Conservation (phyloP, 2,888 invertebrate species). For the Tetranychus truncatus region DNA sequence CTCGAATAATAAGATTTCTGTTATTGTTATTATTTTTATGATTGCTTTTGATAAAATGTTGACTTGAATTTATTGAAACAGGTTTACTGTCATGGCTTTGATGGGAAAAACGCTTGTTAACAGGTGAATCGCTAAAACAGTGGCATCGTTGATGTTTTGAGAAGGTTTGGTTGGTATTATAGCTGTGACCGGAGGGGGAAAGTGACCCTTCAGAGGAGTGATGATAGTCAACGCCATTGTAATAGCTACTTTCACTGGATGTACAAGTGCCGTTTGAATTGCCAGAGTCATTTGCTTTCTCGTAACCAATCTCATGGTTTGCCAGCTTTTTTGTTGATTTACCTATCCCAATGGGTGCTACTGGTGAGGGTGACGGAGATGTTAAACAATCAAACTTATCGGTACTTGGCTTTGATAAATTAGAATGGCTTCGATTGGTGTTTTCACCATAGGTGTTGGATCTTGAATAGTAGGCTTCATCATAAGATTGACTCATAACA, state of each 20-base stretch:
- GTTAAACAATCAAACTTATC: not conserved
- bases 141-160: not conserved
- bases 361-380: not conserved
- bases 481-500: not conserved
- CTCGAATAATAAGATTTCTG: not conserved
- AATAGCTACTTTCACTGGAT: not conserved
- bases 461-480: not conserved
- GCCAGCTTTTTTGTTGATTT: not conserved
- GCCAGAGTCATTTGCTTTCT: not conserved
- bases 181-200: not conserved
- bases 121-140: not conserved
- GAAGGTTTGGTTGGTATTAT: not conserved
- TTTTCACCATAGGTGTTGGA: not conserved
- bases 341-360: not conserved
- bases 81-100: not conserved
- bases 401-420: not conserved
- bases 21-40: not conserved
- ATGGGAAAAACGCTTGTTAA: not conserved
- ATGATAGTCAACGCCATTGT: not conserved
- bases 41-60: not conserved
- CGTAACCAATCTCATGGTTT: not conserved
- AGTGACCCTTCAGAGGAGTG: not conserved
- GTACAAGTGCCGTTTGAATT: not conserved
- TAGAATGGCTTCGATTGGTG: not conserved
- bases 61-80: not conserved